These are phyloP conservation scores for Ferdinandea cuprea DNA, from an alignment of 2,888 invertebrate genomes.

Conservation along the genomic window DNA sequence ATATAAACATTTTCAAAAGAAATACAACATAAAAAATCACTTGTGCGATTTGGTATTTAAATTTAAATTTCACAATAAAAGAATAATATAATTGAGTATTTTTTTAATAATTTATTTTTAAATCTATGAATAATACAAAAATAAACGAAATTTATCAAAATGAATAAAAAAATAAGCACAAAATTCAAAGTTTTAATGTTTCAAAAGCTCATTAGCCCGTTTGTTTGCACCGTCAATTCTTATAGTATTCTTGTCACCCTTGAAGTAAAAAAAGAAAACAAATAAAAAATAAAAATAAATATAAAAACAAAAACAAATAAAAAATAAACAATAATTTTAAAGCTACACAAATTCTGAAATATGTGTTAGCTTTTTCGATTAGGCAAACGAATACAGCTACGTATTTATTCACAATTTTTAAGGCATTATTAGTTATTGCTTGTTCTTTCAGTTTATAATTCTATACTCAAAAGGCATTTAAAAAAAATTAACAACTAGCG, in stretches of 20 bases:
- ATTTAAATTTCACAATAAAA: constrained; percentile 21
- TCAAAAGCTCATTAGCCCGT: constrained; percentile 81
- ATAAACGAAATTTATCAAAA: constrained; percentile 17
- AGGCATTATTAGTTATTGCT: constrained; percentile 73
- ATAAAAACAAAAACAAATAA: neutral
- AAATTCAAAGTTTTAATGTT: constrained; percentile 79
- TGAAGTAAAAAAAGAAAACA: constrained; percentile 41
- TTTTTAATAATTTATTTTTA: constrained; percentile 54
- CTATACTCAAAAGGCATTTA: constrained; percentile 35
- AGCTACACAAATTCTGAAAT: constrained; percentile 58
- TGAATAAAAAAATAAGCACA: constrained; percentile 19
- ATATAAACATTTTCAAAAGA: neutral
- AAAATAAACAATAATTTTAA: constrained; percentile 19
- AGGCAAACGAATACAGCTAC: constrained; percentile 67
- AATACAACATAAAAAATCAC: constrained; percentile 8
- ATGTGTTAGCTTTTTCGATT: constrained; percentile 55
- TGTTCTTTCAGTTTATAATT: constrained; percentile 60
- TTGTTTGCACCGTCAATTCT: constrained; percentile 82
- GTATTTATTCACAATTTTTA: constrained; percentile 71
- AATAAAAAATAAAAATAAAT: constrained; percentile 8
- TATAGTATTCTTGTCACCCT: constrained; percentile 84
- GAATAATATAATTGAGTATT: constrained; percentile 54
- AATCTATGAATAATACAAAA: constrained; percentile 45
- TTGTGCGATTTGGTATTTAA: constrained; percentile 44
- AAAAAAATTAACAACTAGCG: constrained; percentile 44